Conservation (phyloP, 2,797 vertebrate genomes). For the Enteromius unitaeniatus region DNA sequence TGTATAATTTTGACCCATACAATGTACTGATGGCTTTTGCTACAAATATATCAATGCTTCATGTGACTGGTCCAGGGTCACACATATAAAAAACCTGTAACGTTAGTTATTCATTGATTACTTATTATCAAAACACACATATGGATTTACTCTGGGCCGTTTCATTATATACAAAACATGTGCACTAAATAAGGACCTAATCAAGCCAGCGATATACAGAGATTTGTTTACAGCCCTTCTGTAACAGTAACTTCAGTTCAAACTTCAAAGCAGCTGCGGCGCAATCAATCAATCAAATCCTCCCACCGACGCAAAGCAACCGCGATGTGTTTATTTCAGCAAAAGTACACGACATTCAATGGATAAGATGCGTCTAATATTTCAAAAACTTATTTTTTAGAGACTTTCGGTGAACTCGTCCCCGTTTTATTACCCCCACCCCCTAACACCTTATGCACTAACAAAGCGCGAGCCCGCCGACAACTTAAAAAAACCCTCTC, state of each 20-base stretch:
- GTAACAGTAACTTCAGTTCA: not conserved
- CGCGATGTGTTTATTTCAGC: conserved; percentile 32
- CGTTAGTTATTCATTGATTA: not conserved
- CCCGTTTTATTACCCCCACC: conserved; percentile 9
- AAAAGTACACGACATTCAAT: not conserved
- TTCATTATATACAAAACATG: not conserved
- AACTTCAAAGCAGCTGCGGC: conserved; percentile 28
- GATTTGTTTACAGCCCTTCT: conserved; percentile 30
- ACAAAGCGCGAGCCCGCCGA: conserved; percentile 57
- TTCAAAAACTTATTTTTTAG: not conserved
- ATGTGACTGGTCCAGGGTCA: not conserved
- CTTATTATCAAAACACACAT: not conserved
- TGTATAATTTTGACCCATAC: not conserved
- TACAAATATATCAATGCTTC: not conserved
- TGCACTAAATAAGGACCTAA: not conserved
- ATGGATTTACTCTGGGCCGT: not conserved
- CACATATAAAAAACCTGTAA: not conserved
- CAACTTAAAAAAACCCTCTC: conserved; percentile 57
- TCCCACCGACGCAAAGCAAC: conserved; percentile 16
- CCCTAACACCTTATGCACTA: conserved; percentile 48
- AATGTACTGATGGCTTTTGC: not conserved
- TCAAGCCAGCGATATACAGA: not conserved
- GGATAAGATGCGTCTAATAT: not conserved
- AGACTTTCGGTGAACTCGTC: conserved; percentile 21
- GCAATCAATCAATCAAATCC: conserved; percentile 33